Conservation (phyloP, 2,113 vertebrate species). For the Xiphophorus hellerii region DNA sequence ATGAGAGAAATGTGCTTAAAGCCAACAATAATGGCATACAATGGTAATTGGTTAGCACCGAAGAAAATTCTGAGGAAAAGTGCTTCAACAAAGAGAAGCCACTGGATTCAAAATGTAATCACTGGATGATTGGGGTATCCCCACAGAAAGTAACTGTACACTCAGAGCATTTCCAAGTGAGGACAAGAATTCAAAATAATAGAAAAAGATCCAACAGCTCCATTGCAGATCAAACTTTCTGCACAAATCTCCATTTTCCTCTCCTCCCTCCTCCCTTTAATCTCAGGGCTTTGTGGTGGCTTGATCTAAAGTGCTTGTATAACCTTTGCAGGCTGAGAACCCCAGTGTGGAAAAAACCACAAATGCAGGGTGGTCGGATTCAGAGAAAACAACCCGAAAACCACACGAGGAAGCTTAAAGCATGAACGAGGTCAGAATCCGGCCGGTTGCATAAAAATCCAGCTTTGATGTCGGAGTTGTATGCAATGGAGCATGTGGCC, state of each 20-base stretch:
- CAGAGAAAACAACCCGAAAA: neutral
- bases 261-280: slow-evolving; percentile 4
- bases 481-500: neutral
- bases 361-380: neutral
- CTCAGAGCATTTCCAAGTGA: slow-evolving; percentile 17
- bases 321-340: neutral
- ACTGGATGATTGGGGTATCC: neutral
- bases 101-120: neutral
- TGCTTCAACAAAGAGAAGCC: neutral
- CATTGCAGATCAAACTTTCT: slow-evolving; percentile 20
- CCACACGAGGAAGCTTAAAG: neutral
- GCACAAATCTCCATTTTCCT: slow-evolving; percentile 2
- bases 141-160: slow-evolving; percentile 8
- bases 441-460: neutral
- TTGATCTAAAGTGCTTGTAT: slow-evolving; percentile 32
- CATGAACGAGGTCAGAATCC: neutral
- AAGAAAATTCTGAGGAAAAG: neutral
- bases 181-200: slow-evolving; percentile 26
- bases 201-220: slow-evolving; percentile 41
- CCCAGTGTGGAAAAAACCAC: neutral
- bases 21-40: neutral
- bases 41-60: too few relatives aligned
- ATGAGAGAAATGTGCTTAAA: neutral
- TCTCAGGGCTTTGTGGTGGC: slow-evolving; percentile 19
- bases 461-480: neutral